Conservation (phyloP, 2,888 invertebrate genomes). For the Troglohyphantes excavatus region DNA sequence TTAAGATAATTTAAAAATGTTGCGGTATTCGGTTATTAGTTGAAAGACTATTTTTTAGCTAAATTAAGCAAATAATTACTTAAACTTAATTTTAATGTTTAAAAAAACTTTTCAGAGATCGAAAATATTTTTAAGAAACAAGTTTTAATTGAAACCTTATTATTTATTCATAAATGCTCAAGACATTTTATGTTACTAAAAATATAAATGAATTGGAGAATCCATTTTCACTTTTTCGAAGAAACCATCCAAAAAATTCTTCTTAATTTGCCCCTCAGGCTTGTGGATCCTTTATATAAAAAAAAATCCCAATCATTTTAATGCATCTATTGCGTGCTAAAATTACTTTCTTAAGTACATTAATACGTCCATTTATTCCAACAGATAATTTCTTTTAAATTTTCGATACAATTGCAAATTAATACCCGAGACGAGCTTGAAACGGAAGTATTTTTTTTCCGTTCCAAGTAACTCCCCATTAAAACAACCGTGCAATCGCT, state of each 20-base stretch:
- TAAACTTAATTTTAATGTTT: too few species aligned
- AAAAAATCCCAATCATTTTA: background rate
- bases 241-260: background rate
- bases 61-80: too few species aligned
- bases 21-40: too few species aligned
- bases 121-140: background rate
- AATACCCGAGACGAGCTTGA: background rate
- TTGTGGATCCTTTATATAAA: background rate
- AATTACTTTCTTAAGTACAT: background rate
- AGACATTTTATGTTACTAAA: background rate
- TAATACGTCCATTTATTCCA: constrained; percentile 3
- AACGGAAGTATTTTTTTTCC: background rate
- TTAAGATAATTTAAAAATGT: too few species aligned
- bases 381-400: constrained; percentile 13
- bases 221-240: background rate
- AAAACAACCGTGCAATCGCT: background rate
- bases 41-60: too few species aligned
- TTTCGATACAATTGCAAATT: constrained; percentile 1
- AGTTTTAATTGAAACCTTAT: background rate
- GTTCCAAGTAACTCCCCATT: background rate
- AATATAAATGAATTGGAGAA: background rate
- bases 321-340: constrained; percentile 7
- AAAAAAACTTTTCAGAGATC: background rate
- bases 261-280: background rate
- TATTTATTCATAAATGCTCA: background rate